Evolutionary conservation across 2,888 invertebrate species (phyloP).

Genomic region (Latrodectus hesperus): DNA sequence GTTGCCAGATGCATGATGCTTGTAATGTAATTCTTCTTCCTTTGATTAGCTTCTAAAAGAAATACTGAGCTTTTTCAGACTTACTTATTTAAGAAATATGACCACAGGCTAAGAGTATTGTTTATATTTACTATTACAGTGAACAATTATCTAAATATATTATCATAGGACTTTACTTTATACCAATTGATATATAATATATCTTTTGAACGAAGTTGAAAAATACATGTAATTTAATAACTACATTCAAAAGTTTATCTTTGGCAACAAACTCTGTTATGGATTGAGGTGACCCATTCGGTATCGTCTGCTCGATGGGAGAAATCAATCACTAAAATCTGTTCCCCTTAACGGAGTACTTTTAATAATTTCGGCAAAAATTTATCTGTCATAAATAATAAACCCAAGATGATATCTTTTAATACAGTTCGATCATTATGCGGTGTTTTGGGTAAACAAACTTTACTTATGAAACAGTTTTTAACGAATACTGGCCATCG

Average conservation of each 20-base stretch:
- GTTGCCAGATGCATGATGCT: no score
- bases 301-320: not conserved
- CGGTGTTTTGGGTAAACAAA: not conserved
- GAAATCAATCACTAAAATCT: not conserved
- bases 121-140: no score
- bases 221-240: no score
- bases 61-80: no score
- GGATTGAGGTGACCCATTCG: not conserved
- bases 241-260: not conserved
- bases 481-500: not conserved
- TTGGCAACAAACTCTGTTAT: not conserved
- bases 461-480: not conserved
- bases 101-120: no score
- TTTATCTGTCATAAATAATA: not conserved
- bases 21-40: no score
- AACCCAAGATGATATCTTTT: not conserved
- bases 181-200: no score
- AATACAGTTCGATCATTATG: not conserved
- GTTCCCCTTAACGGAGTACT: not conserved
- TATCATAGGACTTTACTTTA: no score
- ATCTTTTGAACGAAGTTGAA: no score
- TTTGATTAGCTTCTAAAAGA: no score
- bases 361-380: not conserved
- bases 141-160: no score
- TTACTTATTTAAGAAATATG: no score